Conservation (phyloP, 1,140 invertebrate species). For the Bombus huntii region DNA sequence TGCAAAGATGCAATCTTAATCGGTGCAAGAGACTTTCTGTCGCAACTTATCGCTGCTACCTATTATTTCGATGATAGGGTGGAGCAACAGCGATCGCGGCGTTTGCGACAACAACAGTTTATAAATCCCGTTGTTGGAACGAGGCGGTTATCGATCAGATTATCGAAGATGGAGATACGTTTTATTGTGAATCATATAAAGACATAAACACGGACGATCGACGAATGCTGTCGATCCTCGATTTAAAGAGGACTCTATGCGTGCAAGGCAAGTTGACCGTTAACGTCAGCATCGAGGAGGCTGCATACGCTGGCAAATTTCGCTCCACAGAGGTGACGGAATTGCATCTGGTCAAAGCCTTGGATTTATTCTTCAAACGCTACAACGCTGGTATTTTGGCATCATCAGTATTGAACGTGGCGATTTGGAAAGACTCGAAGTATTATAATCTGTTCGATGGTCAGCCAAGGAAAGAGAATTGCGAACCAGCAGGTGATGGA, state of each 20-base stretch:
- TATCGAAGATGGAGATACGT: conserved; percentile 77
- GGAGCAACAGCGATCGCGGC: conserved; percentile 77
- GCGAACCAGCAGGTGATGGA: conserved; percentile 46
- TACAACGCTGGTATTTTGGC: conserved; percentile 70
- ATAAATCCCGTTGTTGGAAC: conserved; percentile 75
- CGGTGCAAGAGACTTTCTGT: too few species aligned
- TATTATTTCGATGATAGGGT: conserved; percentile 52
- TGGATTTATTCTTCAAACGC: conserved; percentile 74
- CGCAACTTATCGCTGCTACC: neutral
- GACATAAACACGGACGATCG: conserved; percentile 68
- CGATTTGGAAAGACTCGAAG: conserved; percentile 73
- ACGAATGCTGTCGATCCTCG: conserved; percentile 62
- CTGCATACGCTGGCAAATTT: conserved; percentile 74
- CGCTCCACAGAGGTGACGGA: conserved; percentile 71
- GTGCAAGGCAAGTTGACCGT: conserved; percentile 70
- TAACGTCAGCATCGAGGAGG: conserved; percentile 71
- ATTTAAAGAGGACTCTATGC: conserved; percentile 65
- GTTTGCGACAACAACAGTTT: conserved; percentile 73
- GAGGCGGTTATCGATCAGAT: conserved; percentile 77
- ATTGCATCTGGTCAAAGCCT: conserved; percentile 72
- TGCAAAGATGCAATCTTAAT: neutral
- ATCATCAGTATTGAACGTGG: conserved; percentile 73
- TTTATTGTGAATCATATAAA: conserved; percentile 75
- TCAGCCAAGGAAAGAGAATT: conserved; percentile 70
- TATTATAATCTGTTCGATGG: conserved; percentile 77